A percentile compares a stretch with the other conserved stretches of the same genome.
Evolutionary conservation across 1,140 invertebrate genomes (phyloP).

Genomic region (Nasonia vitripennis): DNA sequence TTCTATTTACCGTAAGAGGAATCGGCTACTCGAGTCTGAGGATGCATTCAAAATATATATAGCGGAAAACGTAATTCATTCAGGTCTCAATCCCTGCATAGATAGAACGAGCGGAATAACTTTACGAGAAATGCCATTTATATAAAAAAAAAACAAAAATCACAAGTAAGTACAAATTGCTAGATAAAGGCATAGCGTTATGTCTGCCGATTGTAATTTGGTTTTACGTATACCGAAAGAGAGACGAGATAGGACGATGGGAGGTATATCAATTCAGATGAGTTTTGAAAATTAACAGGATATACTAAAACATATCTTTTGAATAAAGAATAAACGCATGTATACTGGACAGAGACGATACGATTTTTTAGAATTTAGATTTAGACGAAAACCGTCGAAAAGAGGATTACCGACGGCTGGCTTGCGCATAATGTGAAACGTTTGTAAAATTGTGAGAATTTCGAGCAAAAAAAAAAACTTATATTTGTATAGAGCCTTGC

Average conservation of each 20-base stretch:
- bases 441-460: conserved; percentile 49
- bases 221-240: conserved; percentile 57
- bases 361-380: conserved; percentile 68
- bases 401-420: conserved; percentile 42
- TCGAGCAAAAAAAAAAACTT: conserved; percentile 45
- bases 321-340: conserved; percentile 60
- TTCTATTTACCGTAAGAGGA: background rate
- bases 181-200: conserved; percentile 62
- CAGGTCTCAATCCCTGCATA: conserved; percentile 69
- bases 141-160: conserved; percentile 62
- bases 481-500: conserved; percentile 47
- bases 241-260: conserved; percentile 32
- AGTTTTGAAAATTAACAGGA: conserved; percentile 62
- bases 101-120: conserved; percentile 54
- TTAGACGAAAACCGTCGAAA: conserved; percentile 55
- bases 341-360: conserved; percentile 72
- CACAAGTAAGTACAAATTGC: conserved; percentile 75
- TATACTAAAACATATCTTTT: conserved; percentile 63
- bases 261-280: conserved; percentile 65
- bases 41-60: background rate
- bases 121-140: conserved; percentile 69
- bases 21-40: conserved; percentile 4
- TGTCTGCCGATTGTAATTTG: conserved; percentile 66
- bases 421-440: conserved; percentile 63
- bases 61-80: conserved; percentile 53